Base-by-base conservation (phyloP, 2,113 vertebrate genomes). In the Eretmochelys imbricata region DNA sequence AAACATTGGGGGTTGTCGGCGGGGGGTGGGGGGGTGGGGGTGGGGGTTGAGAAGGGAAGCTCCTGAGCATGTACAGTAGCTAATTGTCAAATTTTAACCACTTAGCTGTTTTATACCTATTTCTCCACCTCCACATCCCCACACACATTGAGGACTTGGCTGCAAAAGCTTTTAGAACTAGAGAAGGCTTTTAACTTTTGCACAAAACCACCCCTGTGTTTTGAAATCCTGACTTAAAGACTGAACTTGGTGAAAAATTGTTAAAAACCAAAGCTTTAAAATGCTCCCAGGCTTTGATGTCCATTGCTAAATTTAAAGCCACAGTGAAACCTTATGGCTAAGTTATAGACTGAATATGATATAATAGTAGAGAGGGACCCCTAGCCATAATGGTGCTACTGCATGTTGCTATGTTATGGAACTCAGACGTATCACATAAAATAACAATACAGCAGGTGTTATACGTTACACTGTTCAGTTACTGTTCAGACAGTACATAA, bases 171-270 rank as follows among this genome's bases (percentile, higher is more conserved):
- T 92, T 93, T 91, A 89, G 86, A 96, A 90, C 76, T 90, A 87
- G 80, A 94, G 88, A 6, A 84, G 53, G 89, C 59, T 90, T 95
- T 95, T 96, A 95, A 91, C 93, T 96, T 96, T 96, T 96, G 95
- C 82, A 93, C 89, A 91, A 38, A 35, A 84, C 50, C 93, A 87
- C 85, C 65, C 90, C 65, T 79, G 65, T 81, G 85, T 86, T 96
- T 94, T 94, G 91, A 87, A 93, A 93, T 92, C 88, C 91, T 93
- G 93, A 72, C 65, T 94, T 83, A 91, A 90, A 96, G 86, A 38
- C 69, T 88, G 94, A 95, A 93, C 89, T 94, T 91, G 50, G n/a
- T 81, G 88, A 93, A 92, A 96, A 94, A 89, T 82, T 84, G 25
- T 85, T 96, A 90, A 86, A 92, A 95, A 93, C 75, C 92, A 95